Conservation (phyloP, 2,888 invertebrate genomes). For the Nemoura dubitans region DNA sequence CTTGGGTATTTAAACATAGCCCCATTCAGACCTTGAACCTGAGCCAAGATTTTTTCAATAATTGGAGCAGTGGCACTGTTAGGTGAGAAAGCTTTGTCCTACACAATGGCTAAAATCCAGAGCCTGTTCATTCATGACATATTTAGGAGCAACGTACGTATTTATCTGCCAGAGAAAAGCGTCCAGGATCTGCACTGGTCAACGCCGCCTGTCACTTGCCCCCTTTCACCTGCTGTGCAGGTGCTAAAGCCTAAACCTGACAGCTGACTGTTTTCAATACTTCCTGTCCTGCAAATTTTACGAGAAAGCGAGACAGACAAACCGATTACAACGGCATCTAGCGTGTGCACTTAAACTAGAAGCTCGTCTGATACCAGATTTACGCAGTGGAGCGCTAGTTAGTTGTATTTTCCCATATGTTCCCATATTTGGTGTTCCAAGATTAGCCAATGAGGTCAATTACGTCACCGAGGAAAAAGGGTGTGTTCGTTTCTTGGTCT, state of each 20-base stretch:
- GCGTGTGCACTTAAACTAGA: too few relatives aligned
- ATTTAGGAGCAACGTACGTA: neutral
- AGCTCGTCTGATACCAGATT: neutral
- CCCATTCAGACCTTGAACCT: slow-evolving; percentile 32
- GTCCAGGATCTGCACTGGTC: slow-evolving; percentile 26
- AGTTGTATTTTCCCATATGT: neutral
- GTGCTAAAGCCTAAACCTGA: neutral
- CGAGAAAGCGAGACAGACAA: too few relatives aligned
- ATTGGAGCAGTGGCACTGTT: slow-evolving; percentile 8
- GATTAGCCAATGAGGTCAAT: neutral
- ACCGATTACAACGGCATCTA: neutral
- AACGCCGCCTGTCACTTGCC: neutral
- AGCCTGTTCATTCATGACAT: neutral
- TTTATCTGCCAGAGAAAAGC: slow-evolving; percentile 30
- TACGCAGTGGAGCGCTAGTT: neutral
- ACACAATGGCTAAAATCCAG: neutral
- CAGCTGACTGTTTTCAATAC: neutral
- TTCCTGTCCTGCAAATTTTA: neutral
- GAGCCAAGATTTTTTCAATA: slow-evolving; percentile 30
- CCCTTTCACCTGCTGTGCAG: slow-evolving; percentile 9
- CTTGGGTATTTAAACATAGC: neutral
- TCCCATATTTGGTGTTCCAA: slow-evolving; percentile 38
- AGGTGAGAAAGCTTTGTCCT: neutral
- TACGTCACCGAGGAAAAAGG: slow-evolving; percentile 32
- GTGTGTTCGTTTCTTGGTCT: neutral